Conservation (phyloP, 2,888 invertebrate genomes). For the Diaprepes abbreviatus region DNA sequence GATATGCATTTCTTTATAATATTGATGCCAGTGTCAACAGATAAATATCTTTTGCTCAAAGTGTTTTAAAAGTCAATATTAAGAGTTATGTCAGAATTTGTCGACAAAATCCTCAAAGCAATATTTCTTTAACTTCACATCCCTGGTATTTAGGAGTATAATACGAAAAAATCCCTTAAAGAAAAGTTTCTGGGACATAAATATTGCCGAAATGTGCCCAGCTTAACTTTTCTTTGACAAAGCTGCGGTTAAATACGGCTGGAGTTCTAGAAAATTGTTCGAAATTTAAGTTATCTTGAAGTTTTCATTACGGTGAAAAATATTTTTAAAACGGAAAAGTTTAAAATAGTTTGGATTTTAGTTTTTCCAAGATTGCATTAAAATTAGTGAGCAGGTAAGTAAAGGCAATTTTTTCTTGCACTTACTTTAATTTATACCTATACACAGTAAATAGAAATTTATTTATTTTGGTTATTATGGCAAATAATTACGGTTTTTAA, state of each 20-base stretch:
- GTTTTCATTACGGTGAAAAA: constrained; percentile 24
- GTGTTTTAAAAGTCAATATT: not conserved
- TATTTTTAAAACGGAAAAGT: constrained; percentile 18
- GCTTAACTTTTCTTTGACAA: constrained; percentile 31
- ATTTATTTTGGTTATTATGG: too few relatives aligned
- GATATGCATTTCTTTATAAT: too few relatives aligned
- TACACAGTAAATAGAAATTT: too few relatives aligned
- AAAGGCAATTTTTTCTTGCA: too few relatives aligned
- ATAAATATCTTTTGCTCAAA: too few relatives aligned
- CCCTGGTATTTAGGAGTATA: constrained; percentile 18
- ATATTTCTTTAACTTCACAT: constrained; percentile 1
- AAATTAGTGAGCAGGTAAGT: too few relatives aligned
- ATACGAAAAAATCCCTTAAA: constrained; percentile 15
- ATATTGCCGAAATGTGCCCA: constrained; percentile 26
- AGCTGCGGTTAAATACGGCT: constrained; percentile 25
- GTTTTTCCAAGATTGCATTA: too few relatives aligned
- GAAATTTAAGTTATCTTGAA: constrained; percentile 22
- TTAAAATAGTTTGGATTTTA: too few relatives aligned
- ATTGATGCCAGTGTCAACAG: too few relatives aligned
- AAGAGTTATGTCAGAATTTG: not conserved
- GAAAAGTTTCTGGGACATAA: constrained; percentile 26
- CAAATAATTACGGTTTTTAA: too few relatives aligned
- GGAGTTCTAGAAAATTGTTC: constrained; percentile 18
- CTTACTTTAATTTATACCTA: too few relatives aligned
- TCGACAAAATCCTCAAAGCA: not conserved